Percentiles rank a stretch among this genome's conserved stretches.
phyloP scores from a whole-genome alignment of 92 coral and sea anemone genomes.

The Phenganax marumi region DNA sequence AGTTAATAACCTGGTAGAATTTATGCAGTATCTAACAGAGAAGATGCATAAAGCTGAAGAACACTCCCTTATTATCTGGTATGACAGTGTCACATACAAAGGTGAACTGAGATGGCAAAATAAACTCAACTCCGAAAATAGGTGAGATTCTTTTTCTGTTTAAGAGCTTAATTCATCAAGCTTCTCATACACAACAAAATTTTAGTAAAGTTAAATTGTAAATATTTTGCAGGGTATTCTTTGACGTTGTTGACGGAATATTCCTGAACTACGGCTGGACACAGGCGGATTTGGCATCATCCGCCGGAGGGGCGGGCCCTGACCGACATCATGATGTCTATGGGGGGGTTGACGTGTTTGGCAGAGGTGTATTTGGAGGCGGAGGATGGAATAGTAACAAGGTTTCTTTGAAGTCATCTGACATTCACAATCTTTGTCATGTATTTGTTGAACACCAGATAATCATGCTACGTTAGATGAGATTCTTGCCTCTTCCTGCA shows the following conservation, averaged over 20 bases:
- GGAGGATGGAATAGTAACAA: slow-evolving; percentile 90
- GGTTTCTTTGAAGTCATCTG: slow-evolving; percentile 43
- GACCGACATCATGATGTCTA: slow-evolving; percentile 68
- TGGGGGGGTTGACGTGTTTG: slow-evolving; percentile 98
- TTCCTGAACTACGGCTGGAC: slow-evolving; percentile 92
- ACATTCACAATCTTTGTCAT: too few relatives aligned
- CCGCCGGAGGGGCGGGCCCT: slow-evolving; percentile 82
- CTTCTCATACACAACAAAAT: too few relatives aligned
- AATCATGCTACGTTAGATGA: background rate
- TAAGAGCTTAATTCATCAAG: background rate
- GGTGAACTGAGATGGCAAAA: slow-evolving; percentile 93
- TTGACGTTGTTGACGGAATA: slow-evolving; percentile 92
- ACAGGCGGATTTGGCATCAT: slow-evolving; percentile 67
- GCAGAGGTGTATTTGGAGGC: slow-evolving; percentile 93
- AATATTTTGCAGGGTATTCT: slow-evolving; percentile 64
- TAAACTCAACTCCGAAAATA: slow-evolving; percentile 78
- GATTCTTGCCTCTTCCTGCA: background rate
- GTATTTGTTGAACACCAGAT: too few relatives aligned
- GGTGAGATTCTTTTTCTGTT: slow-evolving; percentile 45
- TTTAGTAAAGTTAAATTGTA: too few relatives aligned
- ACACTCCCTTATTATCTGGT: slow-evolving; percentile 81
- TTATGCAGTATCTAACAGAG: slow-evolving; percentile 70
- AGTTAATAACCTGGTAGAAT: slow-evolving; percentile 72
- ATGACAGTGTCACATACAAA: slow-evolving; percentile 90
- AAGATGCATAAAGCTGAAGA: slow-evolving; percentile 70